These are phyloP conservation scores for Halotydeus destructor DNA, from an alignment of 1,140 invertebrate species.

Conservation along the genomic window DNA sequence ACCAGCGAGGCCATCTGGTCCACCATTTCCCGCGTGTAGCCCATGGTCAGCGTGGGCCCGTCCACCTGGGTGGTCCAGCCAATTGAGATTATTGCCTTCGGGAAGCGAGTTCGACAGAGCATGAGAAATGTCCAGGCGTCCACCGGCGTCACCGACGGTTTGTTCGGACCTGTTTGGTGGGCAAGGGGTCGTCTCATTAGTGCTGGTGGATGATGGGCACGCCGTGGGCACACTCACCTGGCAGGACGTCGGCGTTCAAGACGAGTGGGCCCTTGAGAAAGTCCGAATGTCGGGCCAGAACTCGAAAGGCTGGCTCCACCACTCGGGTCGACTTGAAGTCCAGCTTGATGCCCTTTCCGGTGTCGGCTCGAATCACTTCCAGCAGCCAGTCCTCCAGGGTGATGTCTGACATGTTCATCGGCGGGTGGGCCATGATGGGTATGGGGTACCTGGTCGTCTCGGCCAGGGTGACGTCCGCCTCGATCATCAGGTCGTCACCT, in stretches of 20 bases:
- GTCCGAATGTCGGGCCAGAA: slow-evolving; percentile 13
- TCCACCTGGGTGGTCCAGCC: slow-evolving; percentile 60
- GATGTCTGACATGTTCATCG: slow-evolving; percentile 44
- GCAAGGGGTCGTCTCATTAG: neutral
- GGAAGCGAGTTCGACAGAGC: slow-evolving; percentile 33
- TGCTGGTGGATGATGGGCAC: neutral
- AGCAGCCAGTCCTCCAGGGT: slow-evolving; percentile 47
- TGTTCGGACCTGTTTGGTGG: slow-evolving; percentile 35
- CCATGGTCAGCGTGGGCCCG: slow-evolving; percentile 9
- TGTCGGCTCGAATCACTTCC: slow-evolving; percentile 30
- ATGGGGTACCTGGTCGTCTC: slow-evolving; percentile 26
- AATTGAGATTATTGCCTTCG: slow-evolving; percentile 45
- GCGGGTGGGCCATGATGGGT: slow-evolving; percentile 71
- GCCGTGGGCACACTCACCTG: slow-evolving; percentile 23
- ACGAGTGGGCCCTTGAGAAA: slow-evolving; percentile 38
- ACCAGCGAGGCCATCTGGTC: slow-evolving; percentile 45
- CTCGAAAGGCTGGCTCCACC: slow-evolving; percentile 21
- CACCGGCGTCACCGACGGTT: slow-evolving; percentile 35
- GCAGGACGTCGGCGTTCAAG: slow-evolving; percentile 67
- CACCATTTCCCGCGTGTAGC: slow-evolving; percentile 43
- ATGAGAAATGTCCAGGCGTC: slow-evolving; percentile 41
- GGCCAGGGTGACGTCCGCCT: slow-evolving; percentile 56
- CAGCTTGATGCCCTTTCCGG: slow-evolving; percentile 52
- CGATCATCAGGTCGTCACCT: slow-evolving; percentile 54
- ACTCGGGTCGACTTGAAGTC: slow-evolving; percentile 66